Percentiles rank a stretch among this genome's conserved stretches.
Evolutionary conservation across 1,140 invertebrate genomes (phyloP).

Genomic region (Zophobas atratus): DNA sequence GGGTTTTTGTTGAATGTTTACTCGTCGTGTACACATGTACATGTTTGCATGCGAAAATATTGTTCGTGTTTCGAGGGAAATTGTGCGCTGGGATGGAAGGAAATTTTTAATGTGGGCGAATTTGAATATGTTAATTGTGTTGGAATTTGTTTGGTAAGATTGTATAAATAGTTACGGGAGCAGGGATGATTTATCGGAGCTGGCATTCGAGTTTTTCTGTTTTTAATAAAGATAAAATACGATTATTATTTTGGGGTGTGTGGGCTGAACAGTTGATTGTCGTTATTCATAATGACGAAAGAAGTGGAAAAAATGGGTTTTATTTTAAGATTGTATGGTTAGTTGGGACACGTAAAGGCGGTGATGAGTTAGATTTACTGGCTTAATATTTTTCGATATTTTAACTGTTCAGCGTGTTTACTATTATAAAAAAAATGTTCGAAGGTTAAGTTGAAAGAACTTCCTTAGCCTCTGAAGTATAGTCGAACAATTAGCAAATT

Average conservation of each 20-base stretch:
- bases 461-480: too few species aligned
- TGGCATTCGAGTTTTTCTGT: conserved; percentile 30
- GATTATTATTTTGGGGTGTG: conserved; percentile 6
- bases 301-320: too few species aligned
- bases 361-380: too few species aligned
- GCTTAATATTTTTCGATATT: too few species aligned
- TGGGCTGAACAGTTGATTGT: background rate
- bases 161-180: background rate
- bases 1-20: conserved; percentile 13
- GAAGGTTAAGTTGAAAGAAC: too few species aligned
- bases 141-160: conserved; percentile 6
- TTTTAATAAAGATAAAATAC: conserved; percentile 5
- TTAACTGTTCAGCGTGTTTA: too few species aligned
- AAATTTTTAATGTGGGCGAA: background rate
- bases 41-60: background rate
- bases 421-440: too few species aligned
- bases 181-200: conserved; percentile 1
- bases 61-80: background rate
- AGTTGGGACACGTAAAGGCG: too few species aligned
- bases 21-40: conserved; percentile 2
- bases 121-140: background rate
- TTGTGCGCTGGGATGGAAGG: background rate
- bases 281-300: background rate
- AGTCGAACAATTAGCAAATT: too few species aligned
- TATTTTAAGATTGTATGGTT: too few species aligned